Evolutionary conservation across 2,888 invertebrate species (phyloP), one percentile per base, ranked within the genome.

Genomic region (Scaptomyza tumidula): DNA sequence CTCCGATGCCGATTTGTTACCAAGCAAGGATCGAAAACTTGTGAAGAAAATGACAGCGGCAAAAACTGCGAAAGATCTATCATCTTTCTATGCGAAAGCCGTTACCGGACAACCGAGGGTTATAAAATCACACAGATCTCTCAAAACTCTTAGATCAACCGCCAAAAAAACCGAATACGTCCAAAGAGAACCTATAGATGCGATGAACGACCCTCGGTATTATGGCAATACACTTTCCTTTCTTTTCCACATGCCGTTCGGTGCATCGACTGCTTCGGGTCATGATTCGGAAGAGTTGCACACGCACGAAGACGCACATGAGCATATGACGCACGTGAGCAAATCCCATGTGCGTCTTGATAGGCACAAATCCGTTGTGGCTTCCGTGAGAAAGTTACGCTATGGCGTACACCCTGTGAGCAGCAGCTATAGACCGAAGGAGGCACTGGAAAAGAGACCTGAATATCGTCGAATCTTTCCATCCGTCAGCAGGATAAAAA

Each of bases 241-340:
- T 0, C 5, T 45, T 0, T 64, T 7, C 9, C 60, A 74, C 13
- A 57, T 46, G 1, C 73, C 73, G 0, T 73, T 50, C 14, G 16
- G 68, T 13, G 0, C 1, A 0, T 16, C 43, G 6, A 75, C 69
- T 2, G 66, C 63, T 65, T 0, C 50, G 13, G 68, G 61, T 6
- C 71, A 65, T 7, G 33, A 64, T 58, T 59, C 75, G 0, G 6
- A 29, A 2, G 66, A 67, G 35, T 11, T 33, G 2, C 65, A 68
- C 0, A 0, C 65, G 3, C 29, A 37, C 6, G 29, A 46, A 1
- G 52, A 61, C 19, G 75, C 68, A 0, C 7, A 2, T 0, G 0
- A 60, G n/a, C 46, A 46, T 1, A n/a, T n/a, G 52, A 61, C 19
- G 75, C 68, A 0, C 7, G 1, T 0, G 0, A 60, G n/a, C 46